Conservation (phyloP, 2,888 invertebrate species). For the Apodemia zela region DNA sequence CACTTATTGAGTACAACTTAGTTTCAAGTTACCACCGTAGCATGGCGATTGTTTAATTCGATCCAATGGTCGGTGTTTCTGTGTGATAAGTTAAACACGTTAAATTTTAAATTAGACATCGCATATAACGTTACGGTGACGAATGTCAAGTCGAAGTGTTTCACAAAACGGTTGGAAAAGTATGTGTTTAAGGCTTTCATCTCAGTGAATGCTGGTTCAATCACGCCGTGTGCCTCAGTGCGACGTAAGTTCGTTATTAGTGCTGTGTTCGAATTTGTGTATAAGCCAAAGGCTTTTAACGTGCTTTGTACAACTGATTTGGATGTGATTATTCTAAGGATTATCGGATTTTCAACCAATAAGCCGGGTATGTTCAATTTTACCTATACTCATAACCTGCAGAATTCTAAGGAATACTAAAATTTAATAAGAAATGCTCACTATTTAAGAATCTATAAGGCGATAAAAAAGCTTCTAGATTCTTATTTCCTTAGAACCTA, state of each 20-base stretch:
- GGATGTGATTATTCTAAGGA: conserved; percentile 57
- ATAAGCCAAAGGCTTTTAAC: conserved; percentile 51
- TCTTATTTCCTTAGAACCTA: no score
- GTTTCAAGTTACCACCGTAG: conserved; percentile 71
- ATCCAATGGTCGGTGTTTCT: conserved; percentile 54
- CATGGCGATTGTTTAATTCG: conserved; percentile 60
- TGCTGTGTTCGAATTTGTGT: conserved; percentile 74
- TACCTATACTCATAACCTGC: not conserved
- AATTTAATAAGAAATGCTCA: not conserved
- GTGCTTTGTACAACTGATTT: conserved; percentile 49
- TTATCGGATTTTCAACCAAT: conserved; percentile 53
- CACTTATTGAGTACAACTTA: conserved; percentile 70
- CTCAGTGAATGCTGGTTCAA: conserved; percentile 64
- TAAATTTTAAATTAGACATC: conserved; percentile 42
- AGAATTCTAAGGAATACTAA: not conserved
- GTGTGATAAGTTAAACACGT: conserved; percentile 62
- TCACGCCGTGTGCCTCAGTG: conserved; percentile 68
- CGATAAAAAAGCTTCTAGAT: no score
- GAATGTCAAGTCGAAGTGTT: conserved; percentile 42
- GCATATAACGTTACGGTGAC: conserved; percentile 48
- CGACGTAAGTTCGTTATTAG: conserved; percentile 69
- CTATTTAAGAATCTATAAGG: not conserved
- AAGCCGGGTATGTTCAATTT: conserved; percentile 59
- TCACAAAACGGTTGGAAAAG: conserved; percentile 40
- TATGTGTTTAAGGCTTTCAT: conserved; percentile 53